phyloP scores from a whole-genome alignment of 2,888 invertebrate genomes.

The Lepidocyrtoides sp. region DNA sequence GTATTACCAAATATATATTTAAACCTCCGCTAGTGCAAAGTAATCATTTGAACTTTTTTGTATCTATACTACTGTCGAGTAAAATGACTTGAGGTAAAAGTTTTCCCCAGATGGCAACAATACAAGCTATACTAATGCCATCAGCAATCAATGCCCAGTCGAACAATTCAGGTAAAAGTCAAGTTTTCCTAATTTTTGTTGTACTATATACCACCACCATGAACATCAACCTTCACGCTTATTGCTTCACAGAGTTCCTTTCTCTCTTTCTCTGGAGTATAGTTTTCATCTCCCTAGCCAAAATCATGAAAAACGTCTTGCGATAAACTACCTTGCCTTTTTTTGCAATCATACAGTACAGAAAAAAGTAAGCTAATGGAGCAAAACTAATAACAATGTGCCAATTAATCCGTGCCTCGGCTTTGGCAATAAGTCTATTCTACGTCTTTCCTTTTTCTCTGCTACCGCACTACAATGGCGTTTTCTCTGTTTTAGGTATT shows the following conservation, averaged over 20 bases:
- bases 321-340: background rate
- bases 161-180: background rate
- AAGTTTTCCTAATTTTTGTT: background rate
- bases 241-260: background rate
- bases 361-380: constrained; percentile 46
- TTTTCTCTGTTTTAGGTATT: background rate
- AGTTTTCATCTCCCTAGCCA: background rate
- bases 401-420: constrained; percentile 62
- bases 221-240: too few relatives aligned
- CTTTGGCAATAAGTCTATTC: constrained; percentile 4
- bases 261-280: background rate
- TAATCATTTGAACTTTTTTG: too few relatives aligned
- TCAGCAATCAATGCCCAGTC: constrained; percentile 14
- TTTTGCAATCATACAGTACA: background rate
- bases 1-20: too few relatives aligned
- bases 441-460: background rate
- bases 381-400: constrained; percentile 63
- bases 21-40: too few relatives aligned
- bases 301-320: constrained; percentile 1
- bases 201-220: background rate
- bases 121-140: background rate
- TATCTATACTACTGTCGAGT: too few relatives aligned
- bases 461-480: background rate
- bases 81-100: background rate
- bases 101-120: background rate